phyloP scores from a whole-genome alignment of 2,113 vertebrate species.

The Pyxicephalus adspersus region DNA sequence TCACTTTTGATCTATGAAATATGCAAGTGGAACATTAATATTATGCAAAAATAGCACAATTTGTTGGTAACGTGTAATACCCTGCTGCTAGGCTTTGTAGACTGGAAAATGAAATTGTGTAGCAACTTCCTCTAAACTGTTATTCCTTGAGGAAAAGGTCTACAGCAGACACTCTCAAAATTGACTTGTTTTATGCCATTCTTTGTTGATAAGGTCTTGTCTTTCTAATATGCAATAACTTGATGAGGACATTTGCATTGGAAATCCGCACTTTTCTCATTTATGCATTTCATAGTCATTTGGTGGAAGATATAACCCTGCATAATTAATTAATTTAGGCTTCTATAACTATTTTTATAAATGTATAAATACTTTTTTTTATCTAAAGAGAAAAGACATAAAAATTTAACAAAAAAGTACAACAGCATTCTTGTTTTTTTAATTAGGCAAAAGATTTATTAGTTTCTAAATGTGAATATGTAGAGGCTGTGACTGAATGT shows the following conservation, averaged over 20 bases:
- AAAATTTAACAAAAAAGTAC: no score
- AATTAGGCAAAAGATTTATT: no score
- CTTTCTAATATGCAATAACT: not conserved
- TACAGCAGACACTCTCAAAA: not conserved
- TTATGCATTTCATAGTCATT: no score
- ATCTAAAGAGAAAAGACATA: no score
- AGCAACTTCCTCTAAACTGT: not conserved
- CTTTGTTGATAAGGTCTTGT: not conserved
- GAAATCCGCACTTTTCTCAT: no score
- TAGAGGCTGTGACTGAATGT: no score
- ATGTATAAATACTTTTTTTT: no score
- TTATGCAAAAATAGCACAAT: not conserved
- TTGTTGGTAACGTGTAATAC: not conserved
- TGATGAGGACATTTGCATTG: not conserved
- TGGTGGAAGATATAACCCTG: no score
- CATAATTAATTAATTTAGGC: no score
- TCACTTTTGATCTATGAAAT: not conserved
- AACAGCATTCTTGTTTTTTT: no score
- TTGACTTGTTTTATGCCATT: not conserved
- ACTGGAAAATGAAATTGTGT: not conserved
- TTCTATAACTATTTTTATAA: no score
- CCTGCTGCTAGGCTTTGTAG: conserved; percentile 1
- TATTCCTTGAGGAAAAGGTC: not conserved
- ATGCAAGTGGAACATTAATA: not conserved
- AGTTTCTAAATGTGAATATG: no score